Conservation (phyloP, 2,113 vertebrate species). For the Trematocara variabile region DNA sequence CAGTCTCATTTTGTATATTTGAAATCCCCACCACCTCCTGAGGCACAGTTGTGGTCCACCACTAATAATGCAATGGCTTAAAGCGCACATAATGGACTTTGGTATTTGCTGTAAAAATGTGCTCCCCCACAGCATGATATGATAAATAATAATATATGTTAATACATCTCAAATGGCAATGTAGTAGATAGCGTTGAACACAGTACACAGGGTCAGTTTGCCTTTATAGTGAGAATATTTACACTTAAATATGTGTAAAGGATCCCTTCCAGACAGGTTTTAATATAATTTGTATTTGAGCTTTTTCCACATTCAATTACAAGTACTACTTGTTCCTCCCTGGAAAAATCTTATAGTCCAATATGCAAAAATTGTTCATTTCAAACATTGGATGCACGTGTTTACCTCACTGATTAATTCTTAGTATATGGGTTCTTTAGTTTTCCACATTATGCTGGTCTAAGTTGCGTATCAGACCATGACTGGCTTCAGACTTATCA, state of each 20-base stretch:
- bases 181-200: background rate
- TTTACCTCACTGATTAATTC: background rate
- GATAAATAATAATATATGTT: background rate
- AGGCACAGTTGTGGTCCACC: background rate
- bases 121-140: background rate
- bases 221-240: background rate
- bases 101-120: background rate
- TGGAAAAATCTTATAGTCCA: background rate
- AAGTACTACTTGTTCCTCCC: background rate
- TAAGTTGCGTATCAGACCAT: background rate
- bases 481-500: background rate
- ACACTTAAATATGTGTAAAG: background rate
- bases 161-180: background rate
- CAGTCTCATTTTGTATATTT: conserved; percentile 15
- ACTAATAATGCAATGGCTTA: background rate
- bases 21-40: conserved; percentile 3
- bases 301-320: background rate
- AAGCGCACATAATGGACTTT: background rate
- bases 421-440: background rate
- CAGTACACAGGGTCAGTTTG: background rate
- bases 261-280: background rate
- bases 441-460: background rate
- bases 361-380: background rate
- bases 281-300: background rate
- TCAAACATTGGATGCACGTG: background rate